phyloP scores from a whole-genome alignment of 1,140 invertebrate species.

The Trachymyrmex septentrionalis region DNA sequence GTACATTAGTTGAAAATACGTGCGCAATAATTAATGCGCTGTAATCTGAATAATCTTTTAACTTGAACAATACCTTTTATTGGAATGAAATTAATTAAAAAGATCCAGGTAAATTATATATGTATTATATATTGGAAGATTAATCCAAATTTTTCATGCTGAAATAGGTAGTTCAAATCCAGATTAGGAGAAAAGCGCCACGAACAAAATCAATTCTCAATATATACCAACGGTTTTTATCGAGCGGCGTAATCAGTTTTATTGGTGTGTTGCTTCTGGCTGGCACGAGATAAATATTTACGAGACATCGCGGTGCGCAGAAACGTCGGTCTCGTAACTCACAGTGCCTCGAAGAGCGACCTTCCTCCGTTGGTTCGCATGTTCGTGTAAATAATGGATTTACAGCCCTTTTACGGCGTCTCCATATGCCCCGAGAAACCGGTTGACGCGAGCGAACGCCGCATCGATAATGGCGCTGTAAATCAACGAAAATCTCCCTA shows the following conservation, averaged over 20 bases:
- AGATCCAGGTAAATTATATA: neutral
- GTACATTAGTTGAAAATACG: no score
- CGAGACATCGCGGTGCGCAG: conserved; percentile 29
- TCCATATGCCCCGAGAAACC: conserved; percentile 40
- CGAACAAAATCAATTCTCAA: conserved; percentile 65
- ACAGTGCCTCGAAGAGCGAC: conserved; percentile 41
- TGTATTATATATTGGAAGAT: neutral
- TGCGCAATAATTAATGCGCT: no score
- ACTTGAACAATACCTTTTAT: no score
- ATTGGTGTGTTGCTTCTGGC: conserved; percentile 64
- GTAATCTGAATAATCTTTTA: no score
- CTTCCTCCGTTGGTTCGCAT: conserved; percentile 55
- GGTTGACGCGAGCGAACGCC: conserved; percentile 37
- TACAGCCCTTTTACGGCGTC: conserved; percentile 60
- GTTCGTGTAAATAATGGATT: conserved; percentile 61
- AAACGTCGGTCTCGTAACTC: conserved; percentile 65
- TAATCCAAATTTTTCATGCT: neutral
- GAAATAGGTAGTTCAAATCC: neutral
- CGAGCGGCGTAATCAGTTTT: conserved; percentile 69
- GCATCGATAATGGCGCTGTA: conserved; percentile 56
- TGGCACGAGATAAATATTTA: conserved; percentile 73
- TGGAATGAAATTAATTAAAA: neutral
- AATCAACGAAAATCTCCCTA: conserved; percentile 61
- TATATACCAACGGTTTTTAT: conserved; percentile 68
- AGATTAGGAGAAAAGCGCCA: neutral